Percentiles rank a stretch among this genome's conserved stretches.
Evolutionary conservation across 2,888 invertebrate species (phyloP).

Genomic region (Brenthis daphne): DNA sequence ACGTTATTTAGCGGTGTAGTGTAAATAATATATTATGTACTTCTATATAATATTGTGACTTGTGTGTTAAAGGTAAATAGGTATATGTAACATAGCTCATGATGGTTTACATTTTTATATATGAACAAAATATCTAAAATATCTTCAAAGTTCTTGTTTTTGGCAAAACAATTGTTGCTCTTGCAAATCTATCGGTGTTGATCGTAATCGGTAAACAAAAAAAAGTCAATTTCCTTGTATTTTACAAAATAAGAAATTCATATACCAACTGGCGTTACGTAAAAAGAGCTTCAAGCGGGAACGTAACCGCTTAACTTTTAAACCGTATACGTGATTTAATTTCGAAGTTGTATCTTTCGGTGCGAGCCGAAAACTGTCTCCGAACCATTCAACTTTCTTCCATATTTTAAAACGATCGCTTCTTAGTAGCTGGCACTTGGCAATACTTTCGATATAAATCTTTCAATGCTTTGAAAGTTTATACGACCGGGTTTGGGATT

Average conservation of each 20-base stretch:
- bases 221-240: conserved; percentile 30
- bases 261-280: conserved; percentile 61
- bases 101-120: too few species aligned
- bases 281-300: conserved; percentile 72
- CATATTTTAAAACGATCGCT: conserved; percentile 64
- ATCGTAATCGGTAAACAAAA: too few species aligned
- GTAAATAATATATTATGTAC: too few species aligned
- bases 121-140: too few species aligned
- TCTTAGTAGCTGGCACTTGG: conserved; percentile 48
- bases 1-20: too few species aligned
- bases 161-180: too few species aligned
- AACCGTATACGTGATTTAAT: conserved; percentile 81
- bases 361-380: conserved; percentile 69
- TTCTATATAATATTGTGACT: too few species aligned
- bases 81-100: too few species aligned
- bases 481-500: conserved; percentile 12
- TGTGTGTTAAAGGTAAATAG: too few species aligned
- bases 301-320: conserved; percentile 80
- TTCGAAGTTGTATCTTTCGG: conserved; percentile 71
- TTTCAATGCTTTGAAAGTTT: conserved; percentile 36
- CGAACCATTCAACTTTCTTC: conserved; percentile 68
- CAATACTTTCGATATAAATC: conserved; percentile 48
- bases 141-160: too few species aligned
- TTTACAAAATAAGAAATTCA: conserved; percentile 55
- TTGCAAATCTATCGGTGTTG: too few species aligned